phyloP scores from a whole-genome alignment of 2,888 invertebrate species.

The Thalpophila matura region DNA sequence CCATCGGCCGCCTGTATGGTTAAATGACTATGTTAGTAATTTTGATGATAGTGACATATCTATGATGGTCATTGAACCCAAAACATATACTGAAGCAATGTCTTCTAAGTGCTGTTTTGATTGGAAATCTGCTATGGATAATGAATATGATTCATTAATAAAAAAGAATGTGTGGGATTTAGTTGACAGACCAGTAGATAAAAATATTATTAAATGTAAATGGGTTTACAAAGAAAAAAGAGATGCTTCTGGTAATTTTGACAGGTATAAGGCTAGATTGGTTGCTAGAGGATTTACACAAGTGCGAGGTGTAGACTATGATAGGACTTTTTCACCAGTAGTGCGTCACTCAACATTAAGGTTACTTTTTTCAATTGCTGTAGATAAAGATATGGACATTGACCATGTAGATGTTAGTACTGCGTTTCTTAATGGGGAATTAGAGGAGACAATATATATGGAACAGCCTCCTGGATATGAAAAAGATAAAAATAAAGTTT shows the following conservation, averaged over 20 bases:
- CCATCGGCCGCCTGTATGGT: neutral
- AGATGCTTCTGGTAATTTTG: conserved; percentile 5
- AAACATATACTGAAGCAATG: neutral
- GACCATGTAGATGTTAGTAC: conserved; percentile 2
- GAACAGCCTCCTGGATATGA: conserved; percentile 3
- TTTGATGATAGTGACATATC: too few relatives aligned
- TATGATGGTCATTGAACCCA: neutral
- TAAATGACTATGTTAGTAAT: conserved; percentile 1
- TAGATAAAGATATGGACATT: neutral
- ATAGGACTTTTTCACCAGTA: neutral
- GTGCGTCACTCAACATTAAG: neutral
- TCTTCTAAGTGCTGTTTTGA: neutral
- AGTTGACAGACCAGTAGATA: neutral
- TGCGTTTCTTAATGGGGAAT: conserved; percentile 5
- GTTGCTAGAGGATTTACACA: conserved; percentile 8
- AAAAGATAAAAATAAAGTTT: neutral
- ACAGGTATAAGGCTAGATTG: neutral
- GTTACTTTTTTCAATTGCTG: neutral
- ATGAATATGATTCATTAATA: conserved; percentile 4
- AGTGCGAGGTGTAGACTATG: neutral
- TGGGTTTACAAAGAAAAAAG: conserved; percentile 1
- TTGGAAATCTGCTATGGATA: neutral
- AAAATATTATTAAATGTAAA: conserved; percentile 4
- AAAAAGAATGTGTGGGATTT: neutral
- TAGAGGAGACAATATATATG: conserved; percentile 3